Percentiles rank a stretch among this genome's conserved stretches.
These are phyloP conservation scores for Cheilosia pagana DNA, from an alignment of 2,888 invertebrate species.

Conservation along the genomic window DNA sequence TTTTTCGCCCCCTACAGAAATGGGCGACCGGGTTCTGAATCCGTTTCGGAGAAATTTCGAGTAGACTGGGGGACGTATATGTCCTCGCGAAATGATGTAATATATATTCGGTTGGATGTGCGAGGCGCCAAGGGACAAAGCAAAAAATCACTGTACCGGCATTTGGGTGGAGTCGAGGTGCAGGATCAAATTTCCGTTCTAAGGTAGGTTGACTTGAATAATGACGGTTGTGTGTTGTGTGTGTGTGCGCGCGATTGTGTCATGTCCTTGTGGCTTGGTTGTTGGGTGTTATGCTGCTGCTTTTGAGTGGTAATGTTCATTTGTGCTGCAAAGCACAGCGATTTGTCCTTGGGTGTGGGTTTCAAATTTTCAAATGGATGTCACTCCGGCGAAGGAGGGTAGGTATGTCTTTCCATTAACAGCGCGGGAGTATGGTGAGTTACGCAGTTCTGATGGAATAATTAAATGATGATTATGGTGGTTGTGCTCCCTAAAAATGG, in stretches of 20 bases:
- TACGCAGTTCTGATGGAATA: slow-evolving; percentile 4
- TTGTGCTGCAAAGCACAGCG: neutral
- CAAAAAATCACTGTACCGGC: slow-evolving; percentile 91
- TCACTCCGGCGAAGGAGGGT: neutral
- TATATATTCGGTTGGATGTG: slow-evolving; percentile 95
- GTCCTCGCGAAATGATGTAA: slow-evolving; percentile 94
- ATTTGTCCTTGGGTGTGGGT: slow-evolving; percentile 33
- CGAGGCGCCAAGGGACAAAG: slow-evolving; percentile 93
- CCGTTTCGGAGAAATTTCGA: slow-evolving; percentile 93
- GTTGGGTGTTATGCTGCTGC: slow-evolving; percentile 7
- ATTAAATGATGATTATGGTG: slow-evolving; percentile 11
- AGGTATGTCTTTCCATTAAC: slow-evolving; percentile 1
- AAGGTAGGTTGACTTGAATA: slow-evolving; percentile 84
- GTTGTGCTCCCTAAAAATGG: neutral
- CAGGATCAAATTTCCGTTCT: slow-evolving; percentile 95
- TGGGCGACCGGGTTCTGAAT: slow-evolving; percentile 95
- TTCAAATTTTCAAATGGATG: slow-evolving; percentile 25
- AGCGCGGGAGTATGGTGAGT: neutral
- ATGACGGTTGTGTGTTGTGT: neutral
- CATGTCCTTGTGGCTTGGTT: slow-evolving; percentile 7
- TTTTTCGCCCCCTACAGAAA: slow-evolving; percentile 88
- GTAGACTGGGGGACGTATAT: slow-evolving; percentile 97
- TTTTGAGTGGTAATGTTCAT: slow-evolving; percentile 13
- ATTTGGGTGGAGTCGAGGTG: slow-evolving; percentile 94
- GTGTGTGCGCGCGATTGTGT: neutral